Conservation (phyloP, 2,888 invertebrate genomes). For the Heliconius cydno region DNA sequence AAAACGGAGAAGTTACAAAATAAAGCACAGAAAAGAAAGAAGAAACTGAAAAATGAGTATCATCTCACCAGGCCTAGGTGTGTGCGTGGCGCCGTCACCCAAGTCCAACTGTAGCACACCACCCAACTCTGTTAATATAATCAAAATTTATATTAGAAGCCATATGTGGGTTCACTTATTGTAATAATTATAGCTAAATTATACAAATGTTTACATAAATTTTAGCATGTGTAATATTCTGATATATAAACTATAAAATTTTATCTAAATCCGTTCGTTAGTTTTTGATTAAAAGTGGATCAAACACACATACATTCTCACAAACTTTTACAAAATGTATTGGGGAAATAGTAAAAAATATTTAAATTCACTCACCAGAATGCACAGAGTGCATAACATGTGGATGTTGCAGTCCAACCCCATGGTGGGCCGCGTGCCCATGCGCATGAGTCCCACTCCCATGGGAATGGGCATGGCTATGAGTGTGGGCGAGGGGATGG, state of each 20-base stretch:
- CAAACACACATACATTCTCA: no score
- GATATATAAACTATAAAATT: no score
- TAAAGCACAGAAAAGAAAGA: background rate
- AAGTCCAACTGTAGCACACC: conserved; percentile 89
- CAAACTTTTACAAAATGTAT: background rate
- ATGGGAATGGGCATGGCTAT: conserved; percentile 30
- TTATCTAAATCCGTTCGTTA: no score
- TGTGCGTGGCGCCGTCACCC: conserved; percentile 91
- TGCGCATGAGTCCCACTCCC: background rate
- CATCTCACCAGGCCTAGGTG: conserved; percentile 73
- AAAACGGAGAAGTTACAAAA: background rate
- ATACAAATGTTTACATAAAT: background rate
- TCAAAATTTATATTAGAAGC: background rate
- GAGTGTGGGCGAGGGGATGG: conserved; percentile 33
- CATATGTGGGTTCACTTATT: no score
- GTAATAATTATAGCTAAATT: background rate
- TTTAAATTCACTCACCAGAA: background rate
- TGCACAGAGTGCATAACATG: background rate
- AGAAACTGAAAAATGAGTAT: no score
- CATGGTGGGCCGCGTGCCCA: background rate
- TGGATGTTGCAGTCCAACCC: conserved; percentile 2
- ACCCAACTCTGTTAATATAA: conserved; percentile 47
- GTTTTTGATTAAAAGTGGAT: no score
- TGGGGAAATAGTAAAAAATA: background rate
- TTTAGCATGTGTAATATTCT: no score